A percentile compares a stretch with the other conserved stretches of the same genome.
Conservation (phyloP, 37 sponge, comb jelly and placozoan species). For the Haliclona indistincta region DNA sequence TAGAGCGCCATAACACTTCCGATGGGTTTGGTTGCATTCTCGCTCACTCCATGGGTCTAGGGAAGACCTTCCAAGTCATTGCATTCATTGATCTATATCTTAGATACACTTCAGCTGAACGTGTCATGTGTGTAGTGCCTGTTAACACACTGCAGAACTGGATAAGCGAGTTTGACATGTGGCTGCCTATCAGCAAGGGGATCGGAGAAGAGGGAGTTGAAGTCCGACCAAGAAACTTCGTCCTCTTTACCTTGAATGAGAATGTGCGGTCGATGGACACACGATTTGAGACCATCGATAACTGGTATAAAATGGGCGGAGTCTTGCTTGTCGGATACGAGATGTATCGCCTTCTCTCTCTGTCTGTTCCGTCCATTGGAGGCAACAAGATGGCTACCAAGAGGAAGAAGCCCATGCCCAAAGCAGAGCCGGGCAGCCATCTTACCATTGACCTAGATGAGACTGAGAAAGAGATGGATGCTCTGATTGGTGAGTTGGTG, state of each 20-base stretch:
- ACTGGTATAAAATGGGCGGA: slow-evolving; percentile 83
- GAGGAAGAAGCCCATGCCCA: slow-evolving; percentile 52
- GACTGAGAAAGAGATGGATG: slow-evolving; percentile 82
- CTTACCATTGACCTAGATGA: slow-evolving; percentile 76
- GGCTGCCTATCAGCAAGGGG: slow-evolving; percentile 69
- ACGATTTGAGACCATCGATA: slow-evolving; percentile 61
- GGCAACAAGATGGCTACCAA: slow-evolving; percentile 87
- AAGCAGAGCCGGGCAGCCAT: neutral
- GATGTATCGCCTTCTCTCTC: slow-evolving; percentile 82
- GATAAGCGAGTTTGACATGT: slow-evolving; percentile 87
- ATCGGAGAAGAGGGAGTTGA: neutral
- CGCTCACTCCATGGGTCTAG: slow-evolving; percentile 99
- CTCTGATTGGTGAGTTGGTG: slow-evolving; percentile 65
- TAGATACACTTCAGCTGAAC: slow-evolving; percentile 67
- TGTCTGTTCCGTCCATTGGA: slow-evolving; percentile 77
- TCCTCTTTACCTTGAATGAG: slow-evolving; percentile 73
- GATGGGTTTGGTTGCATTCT: slow-evolving; percentile 96
- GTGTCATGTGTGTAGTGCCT: slow-evolving; percentile 90
- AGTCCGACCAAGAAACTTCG: slow-evolving; percentile 32
- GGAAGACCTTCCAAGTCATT: slow-evolving; percentile 95
- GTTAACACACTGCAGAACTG: slow-evolving; percentile 98
- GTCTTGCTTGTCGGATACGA: slow-evolving; percentile 97
- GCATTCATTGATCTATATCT: slow-evolving; percentile 90
- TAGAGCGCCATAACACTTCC: slow-evolving; percentile 42
- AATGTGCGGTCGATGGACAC: slow-evolving; percentile 61